Conservation (phyloP, 1,140 invertebrate genomes). For the Armadillidium nasatum region DNA sequence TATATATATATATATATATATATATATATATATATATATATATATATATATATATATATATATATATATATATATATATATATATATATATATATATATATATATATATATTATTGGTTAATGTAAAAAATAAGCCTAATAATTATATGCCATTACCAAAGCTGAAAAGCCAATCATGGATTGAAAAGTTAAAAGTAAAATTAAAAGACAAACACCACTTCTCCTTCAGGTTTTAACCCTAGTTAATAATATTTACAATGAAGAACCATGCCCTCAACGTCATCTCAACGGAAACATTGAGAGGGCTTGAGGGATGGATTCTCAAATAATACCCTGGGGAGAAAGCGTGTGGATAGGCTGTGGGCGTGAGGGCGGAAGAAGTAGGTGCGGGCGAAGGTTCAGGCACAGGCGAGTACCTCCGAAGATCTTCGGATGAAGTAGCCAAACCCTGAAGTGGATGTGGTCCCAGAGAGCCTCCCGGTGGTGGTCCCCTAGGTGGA, state of each 20-base stretch:
- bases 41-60: too few species aligned
- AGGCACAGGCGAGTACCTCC: constrained; percentile 43
- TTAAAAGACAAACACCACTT: not conserved
- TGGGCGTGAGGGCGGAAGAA: constrained; percentile 34
- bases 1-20: too few species aligned
- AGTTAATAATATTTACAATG: not conserved
- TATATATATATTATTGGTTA: too few species aligned
- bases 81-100: too few species aligned
- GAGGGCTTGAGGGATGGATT: constrained; percentile 6
- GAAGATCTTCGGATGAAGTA: constrained; percentile 42
- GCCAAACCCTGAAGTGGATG: constrained; percentile 29
- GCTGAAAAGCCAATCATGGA: too few species aligned
- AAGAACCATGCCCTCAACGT: not conserved
- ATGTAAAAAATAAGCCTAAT: too few species aligned
- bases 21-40: too few species aligned
- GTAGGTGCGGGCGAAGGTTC: constrained; percentile 41
- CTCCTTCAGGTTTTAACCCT: not conserved
- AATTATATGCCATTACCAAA: too few species aligned
- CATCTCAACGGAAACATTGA: not conserved
- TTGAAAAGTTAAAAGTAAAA: too few species aligned
- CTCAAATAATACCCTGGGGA: constrained; percentile 41
- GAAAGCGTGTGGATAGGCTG: constrained; percentile 37
- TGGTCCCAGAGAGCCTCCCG: constrained; percentile 13
- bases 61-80: too few species aligned
- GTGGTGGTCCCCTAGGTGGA: constrained; percentile 9